Percentiles rank a stretch among this genome's conserved stretches.
Evolutionary conservation across 1,140 invertebrate species (phyloP).

Genomic region (Thrips palmi): DNA sequence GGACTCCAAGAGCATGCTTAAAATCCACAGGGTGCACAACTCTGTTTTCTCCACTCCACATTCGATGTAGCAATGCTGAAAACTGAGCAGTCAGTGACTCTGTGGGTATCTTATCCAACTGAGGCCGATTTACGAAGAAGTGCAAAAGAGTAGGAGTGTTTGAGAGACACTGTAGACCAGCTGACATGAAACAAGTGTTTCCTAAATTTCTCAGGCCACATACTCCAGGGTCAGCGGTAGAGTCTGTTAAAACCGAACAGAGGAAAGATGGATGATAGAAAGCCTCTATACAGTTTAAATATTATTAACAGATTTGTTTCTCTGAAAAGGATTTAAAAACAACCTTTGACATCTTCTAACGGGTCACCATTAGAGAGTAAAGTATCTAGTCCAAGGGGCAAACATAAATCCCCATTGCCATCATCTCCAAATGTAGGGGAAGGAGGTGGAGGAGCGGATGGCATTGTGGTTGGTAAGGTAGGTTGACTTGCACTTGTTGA

Average conservation of each 20-base stretch:
- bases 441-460: too few relatives aligned
- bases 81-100: constrained; percentile 31
- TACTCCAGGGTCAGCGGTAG: constrained; percentile 27
- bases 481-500: too few relatives aligned
- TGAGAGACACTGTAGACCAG: constrained; percentile 43
- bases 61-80: constrained; percentile 33
- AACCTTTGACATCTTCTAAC: too few relatives aligned
- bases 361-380: too few relatives aligned
- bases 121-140: constrained; percentile 30
- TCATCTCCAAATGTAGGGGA: too few relatives aligned
- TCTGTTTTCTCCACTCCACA: constrained; percentile 40
- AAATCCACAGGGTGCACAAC: constrained; percentile 38
- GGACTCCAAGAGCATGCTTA: constrained; percentile 37
- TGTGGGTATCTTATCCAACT: constrained; percentile 23
- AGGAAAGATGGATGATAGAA: too few relatives aligned
- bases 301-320: too few relatives aligned
- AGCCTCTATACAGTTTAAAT: too few relatives aligned
- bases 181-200: constrained; percentile 56
- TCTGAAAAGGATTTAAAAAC: too few relatives aligned
- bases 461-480: too few relatives aligned
- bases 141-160: constrained; percentile 32
- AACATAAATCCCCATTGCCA: too few relatives aligned
- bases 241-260: constrained; percentile 11
- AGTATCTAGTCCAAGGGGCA: too few relatives aligned
- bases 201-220: constrained; percentile 47